A percentile compares a stretch with the other conserved stretches of the same genome.
Evolutionary conservation across 2,113 vertebrate genomes (phyloP).

Genomic region (Neotoma lepida): DNA sequence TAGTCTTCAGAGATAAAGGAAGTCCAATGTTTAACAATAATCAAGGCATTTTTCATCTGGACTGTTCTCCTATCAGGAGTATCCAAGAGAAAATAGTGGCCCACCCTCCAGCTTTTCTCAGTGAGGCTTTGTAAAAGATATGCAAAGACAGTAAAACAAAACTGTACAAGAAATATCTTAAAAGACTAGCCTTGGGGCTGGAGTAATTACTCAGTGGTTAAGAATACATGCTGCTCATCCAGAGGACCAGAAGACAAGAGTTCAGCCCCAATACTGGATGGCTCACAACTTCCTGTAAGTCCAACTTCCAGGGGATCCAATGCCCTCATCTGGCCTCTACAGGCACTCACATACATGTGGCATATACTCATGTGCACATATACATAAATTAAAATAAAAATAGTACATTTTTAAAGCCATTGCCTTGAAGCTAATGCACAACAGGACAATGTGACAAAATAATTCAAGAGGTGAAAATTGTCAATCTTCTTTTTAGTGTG

Average conservation of each 20-base stretch:
- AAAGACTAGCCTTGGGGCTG: background rate
- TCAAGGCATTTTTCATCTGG: constrained; percentile 6
- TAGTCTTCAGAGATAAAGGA: constrained; percentile 22
- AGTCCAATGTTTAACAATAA: constrained; percentile 54
- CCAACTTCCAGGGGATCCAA: background rate
- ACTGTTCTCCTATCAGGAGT: background rate
- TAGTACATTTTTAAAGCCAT: background rate
- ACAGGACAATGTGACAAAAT: background rate
- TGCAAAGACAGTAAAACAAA: constrained; percentile 24
- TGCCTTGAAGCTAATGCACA: background rate
- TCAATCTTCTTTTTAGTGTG: background rate
- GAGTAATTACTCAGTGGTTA: background rate
- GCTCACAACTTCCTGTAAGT: background rate
- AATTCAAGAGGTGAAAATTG: constrained; percentile 13
- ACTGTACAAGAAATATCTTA: background rate
- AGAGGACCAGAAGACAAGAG: background rate
- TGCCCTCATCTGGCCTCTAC: background rate
- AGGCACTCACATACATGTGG: background rate
- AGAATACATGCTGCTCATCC: background rate
- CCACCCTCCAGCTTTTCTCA: constrained; percentile 50
- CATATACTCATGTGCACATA: background rate
- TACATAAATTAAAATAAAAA: background rate
- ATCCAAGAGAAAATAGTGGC: constrained; percentile 29
- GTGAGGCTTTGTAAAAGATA: constrained; percentile 41
- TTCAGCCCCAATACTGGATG: background rate